Conservation (phyloP, 2,797 vertebrate genomes). For the Austrolebias charrua region DNA sequence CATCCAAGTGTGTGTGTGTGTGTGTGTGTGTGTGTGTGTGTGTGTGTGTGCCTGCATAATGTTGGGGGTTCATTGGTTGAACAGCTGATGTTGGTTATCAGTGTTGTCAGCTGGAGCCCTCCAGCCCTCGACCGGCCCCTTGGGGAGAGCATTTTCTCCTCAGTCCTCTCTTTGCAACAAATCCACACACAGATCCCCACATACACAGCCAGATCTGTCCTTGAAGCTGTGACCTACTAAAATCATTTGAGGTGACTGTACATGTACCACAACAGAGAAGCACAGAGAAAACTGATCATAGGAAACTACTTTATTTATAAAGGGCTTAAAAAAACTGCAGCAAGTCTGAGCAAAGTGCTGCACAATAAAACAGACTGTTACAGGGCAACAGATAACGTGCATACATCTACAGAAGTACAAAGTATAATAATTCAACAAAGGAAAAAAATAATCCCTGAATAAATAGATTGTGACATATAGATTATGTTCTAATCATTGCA, state of each 20-base stretch:
- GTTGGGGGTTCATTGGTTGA: constrained; percentile 45
- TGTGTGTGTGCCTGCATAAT: constrained; percentile 21
- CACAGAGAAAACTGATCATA: background rate
- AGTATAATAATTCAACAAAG: too few relatives aligned
- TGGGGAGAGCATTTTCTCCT: constrained; percentile 35
- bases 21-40: constrained; percentile 9
- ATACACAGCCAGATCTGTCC: constrained; percentile 23
- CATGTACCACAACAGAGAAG: background rate
- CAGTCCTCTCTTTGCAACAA: constrained; percentile 20
- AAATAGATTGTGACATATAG: too few relatives aligned
- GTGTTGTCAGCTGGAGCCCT: constrained; percentile 51
- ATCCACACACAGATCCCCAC: constrained; percentile 16
- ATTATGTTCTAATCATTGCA: too few relatives aligned
- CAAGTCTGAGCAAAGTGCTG: too few relatives aligned
- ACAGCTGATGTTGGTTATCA: constrained; percentile 67
- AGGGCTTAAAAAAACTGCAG: too few relatives aligned
- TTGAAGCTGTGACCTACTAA: constrained; percentile 46
- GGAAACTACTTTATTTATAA: background rate
- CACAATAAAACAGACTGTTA: too few relatives aligned
- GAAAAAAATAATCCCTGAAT: too few relatives aligned
- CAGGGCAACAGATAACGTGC: too few relatives aligned
- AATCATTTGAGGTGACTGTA: constrained; percentile 22
- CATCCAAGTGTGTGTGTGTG: constrained; percentile 7
- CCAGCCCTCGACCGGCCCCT: constrained; percentile 31
- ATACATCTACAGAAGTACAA: too few relatives aligned